Evolutionary conservation across 1,140 invertebrate species (phyloP).

Genomic region (Neodiprion virginianus): DNA sequence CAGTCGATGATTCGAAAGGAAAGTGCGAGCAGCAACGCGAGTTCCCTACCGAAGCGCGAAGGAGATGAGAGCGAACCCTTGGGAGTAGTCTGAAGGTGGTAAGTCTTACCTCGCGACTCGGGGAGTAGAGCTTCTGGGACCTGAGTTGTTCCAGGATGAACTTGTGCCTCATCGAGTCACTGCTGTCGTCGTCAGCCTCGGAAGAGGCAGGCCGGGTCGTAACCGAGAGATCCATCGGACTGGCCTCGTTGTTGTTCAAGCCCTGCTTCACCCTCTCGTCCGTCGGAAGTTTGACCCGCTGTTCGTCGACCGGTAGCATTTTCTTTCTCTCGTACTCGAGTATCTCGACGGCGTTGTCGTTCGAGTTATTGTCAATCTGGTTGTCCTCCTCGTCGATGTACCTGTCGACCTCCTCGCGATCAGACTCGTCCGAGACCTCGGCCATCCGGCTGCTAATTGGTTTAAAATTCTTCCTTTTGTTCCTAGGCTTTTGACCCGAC

Average conservation of each 20-base stretch:
- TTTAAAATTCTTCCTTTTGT: conserved; percentile 67
- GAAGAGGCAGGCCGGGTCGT: conserved; percentile 55
- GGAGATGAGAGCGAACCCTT: too few species aligned
- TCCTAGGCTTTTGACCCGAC: conserved; percentile 58
- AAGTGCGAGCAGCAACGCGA: too few species aligned
- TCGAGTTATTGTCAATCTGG: conserved; percentile 42
- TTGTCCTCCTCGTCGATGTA: conserved; percentile 45
- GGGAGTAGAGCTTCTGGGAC: conserved; percentile 56
- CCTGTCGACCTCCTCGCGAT: conserved; percentile 33
- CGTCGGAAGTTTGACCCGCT: conserved; percentile 22
- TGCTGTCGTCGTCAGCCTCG: conserved; percentile 53
- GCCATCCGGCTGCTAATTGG: conserved; percentile 65
- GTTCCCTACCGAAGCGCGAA: too few species aligned
- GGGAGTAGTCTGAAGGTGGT: not conserved
- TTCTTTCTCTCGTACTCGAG: conserved; percentile 55
- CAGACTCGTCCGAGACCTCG: conserved; percentile 58
- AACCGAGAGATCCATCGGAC: conserved; percentile 58
- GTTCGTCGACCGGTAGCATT: conserved; percentile 27
- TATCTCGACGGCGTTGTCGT: conserved; percentile 48
- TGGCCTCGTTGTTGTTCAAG: conserved; percentile 58
- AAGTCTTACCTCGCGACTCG: conserved; percentile 50
- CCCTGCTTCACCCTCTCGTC: conserved; percentile 53
- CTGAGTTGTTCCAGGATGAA: conserved; percentile 57
- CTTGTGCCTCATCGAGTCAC: conserved; percentile 56
- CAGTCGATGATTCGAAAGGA: too few species aligned